Conservation (phyloP, 2,113 vertebrate species). For the Zeus faber region DNA sequence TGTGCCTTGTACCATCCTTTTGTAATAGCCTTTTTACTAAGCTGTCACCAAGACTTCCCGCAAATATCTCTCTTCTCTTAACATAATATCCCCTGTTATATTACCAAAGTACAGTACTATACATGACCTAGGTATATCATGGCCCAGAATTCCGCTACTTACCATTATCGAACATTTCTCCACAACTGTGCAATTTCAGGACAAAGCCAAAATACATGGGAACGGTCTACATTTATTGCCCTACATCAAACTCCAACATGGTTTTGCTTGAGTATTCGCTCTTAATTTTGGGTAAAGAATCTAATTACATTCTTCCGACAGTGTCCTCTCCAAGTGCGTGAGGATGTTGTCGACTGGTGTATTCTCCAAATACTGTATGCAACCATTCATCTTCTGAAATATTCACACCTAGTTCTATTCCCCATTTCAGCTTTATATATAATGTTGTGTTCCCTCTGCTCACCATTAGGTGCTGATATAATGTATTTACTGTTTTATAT, state of each 20-base stretch:
- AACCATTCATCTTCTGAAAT: not conserved
- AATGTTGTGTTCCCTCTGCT: not conserved
- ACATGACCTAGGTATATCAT: not conserved
- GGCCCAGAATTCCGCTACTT: not conserved
- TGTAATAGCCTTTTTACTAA: not conserved
- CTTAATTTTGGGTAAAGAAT: not conserved
- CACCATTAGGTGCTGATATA: not conserved
- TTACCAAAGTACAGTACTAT: not conserved
- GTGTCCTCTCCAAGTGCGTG: not conserved
- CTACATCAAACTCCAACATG: not conserved
- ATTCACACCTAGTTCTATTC: not conserved
- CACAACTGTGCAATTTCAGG: not conserved
- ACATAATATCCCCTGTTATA: not conserved
- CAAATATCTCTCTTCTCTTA: not conserved
- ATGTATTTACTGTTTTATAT: not conserved
- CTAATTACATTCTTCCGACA: not conserved
- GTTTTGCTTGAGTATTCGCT: not conserved
- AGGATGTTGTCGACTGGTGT: not conserved
- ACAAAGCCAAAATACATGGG: not conserved
- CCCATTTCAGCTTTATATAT: not conserved
- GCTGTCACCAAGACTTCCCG: not conserved
- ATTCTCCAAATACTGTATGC: constrained; percentile 1
- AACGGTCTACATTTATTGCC: not conserved
- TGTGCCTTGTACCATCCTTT: not conserved
- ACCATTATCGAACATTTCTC: not conserved